Conservation (phyloP, 2,888 invertebrate species). For the Sarcophaga subvicina region DNA sequence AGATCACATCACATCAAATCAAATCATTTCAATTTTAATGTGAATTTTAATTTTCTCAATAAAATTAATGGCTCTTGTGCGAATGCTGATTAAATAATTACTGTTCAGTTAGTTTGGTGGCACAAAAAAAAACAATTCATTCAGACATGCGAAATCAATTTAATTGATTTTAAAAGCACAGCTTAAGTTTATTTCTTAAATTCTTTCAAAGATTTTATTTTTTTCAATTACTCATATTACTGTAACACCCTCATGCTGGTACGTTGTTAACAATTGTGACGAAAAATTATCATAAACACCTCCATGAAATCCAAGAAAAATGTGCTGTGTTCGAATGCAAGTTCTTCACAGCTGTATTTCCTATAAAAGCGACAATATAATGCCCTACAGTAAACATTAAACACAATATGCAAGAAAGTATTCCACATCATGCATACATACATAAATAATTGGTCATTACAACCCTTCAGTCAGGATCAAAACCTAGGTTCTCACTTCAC, state of each 20-base stretch:
- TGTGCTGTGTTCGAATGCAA: background rate
- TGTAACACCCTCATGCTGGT: constrained; percentile 26
- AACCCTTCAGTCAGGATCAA: too few relatives aligned
- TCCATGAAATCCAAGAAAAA: background rate
- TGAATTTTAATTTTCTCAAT: background rate
- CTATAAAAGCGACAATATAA: too few relatives aligned
- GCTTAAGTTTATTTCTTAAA: background rate
- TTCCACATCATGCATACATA: too few relatives aligned
- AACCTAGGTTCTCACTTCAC: too few relatives aligned
- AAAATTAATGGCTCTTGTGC: constrained; percentile 5
- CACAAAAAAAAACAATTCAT: background rate
- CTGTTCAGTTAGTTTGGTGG: background rate
- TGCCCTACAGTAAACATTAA: too few relatives aligned
- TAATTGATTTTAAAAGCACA: background rate
- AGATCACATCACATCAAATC: background rate
- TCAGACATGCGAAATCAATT: background rate
- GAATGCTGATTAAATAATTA: constrained; percentile 27
- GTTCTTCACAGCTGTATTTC: background rate
- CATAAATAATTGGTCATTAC: too few relatives aligned
- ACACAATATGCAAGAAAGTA: too few relatives aligned
- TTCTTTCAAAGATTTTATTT: background rate
- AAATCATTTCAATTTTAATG: background rate
- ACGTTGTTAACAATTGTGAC: background rate
- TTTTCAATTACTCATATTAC: background rate
- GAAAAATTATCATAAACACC: constrained; percentile 36